Percentiles rank a stretch among this genome's conserved stretches.
Evolutionary conservation across 2,888 invertebrate species (phyloP).

Genomic region (Loripinus fragilis): DNA sequence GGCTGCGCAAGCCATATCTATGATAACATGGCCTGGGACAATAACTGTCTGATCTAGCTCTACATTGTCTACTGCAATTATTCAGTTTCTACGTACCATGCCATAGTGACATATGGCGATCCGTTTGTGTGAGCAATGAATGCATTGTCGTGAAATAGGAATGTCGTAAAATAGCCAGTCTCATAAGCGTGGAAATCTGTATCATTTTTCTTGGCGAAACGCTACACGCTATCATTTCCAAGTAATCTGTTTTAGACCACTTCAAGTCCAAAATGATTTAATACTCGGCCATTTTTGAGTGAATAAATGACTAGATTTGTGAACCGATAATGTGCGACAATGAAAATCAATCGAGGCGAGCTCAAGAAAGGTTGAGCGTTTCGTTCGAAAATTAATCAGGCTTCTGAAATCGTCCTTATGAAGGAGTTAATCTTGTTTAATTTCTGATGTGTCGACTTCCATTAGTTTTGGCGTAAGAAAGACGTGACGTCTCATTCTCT

Average conservation of each 20-base stretch:
- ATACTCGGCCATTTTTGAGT: conserved; percentile 27
- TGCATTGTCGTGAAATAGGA: too few relatives aligned
- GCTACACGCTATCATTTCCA: conserved; percentile 22
- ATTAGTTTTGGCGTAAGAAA: conserved; percentile 11
- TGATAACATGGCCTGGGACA: too few relatives aligned
- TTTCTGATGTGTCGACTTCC: conserved; percentile 28
- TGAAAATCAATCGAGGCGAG: conserved; percentile 49
- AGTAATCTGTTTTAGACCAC: conserved; percentile 25
- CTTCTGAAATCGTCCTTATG: conserved; percentile 25
- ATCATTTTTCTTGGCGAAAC: conserved; percentile 17
- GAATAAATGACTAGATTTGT: conserved; percentile 42
- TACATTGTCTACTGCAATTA: too few relatives aligned
- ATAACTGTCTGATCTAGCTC: too few relatives aligned
- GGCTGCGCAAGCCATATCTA: too few relatives aligned
- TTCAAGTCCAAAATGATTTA: conserved; percentile 21
- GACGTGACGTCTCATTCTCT: background rate
- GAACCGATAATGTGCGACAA: conserved; percentile 35
- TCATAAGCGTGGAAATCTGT: background rate
- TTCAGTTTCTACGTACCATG: too few relatives aligned
- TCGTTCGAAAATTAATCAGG: conserved; percentile 47
- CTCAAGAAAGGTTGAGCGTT: conserved; percentile 30
- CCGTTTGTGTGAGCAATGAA: too few relatives aligned
- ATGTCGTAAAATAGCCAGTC: too few relatives aligned
- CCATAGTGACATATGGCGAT: too few relatives aligned
- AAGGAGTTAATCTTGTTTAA: conserved; percentile 46